Percentiles rank a stretch among this genome's conserved stretches.
phyloP scores from a whole-genome alignment of 2,797 vertebrate genomes.

The Coccyzus lansbergi region DNA sequence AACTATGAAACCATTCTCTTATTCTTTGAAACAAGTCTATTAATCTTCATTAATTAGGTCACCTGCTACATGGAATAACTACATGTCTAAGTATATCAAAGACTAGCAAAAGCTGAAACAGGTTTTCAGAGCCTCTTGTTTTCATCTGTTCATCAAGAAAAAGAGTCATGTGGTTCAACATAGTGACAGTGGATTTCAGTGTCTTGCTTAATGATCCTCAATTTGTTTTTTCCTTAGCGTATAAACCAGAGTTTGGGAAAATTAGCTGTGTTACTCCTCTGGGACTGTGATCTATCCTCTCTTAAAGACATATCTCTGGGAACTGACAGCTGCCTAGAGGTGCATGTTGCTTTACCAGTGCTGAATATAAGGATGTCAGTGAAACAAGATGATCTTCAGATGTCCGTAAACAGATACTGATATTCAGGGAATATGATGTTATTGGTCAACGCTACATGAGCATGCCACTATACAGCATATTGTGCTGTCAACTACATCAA shows the following conservation, averaged over 20 bases:
- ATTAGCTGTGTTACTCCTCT: not conserved
- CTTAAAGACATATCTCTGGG: not conserved
- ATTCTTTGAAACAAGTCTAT: not conserved
- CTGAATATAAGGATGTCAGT: not conserved
- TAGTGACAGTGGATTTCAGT: not conserved
- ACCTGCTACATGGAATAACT: not conserved
- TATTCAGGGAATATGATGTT: not conserved
- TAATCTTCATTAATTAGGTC: not conserved
- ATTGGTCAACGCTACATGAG: not conserved
- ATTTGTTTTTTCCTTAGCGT: not conserved
- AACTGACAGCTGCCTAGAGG: not conserved
- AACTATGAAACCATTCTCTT: not conserved
- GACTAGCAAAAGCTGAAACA: not conserved
- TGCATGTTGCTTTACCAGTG: not conserved
- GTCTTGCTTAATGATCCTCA: not conserved
- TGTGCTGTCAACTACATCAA: not conserved
- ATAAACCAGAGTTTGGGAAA: not conserved
- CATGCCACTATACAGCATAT: fast-evolving
- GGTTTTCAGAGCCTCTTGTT: not conserved
- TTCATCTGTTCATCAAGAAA: not conserved
- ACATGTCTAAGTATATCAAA: not conserved
- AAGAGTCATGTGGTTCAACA: not conserved
- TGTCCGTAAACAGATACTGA: not conserved
- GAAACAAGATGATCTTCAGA: not conserved
- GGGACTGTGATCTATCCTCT: not conserved